Conservation (phyloP, 2,797 vertebrate genomes). For the Galagoides demidoff region DNA sequence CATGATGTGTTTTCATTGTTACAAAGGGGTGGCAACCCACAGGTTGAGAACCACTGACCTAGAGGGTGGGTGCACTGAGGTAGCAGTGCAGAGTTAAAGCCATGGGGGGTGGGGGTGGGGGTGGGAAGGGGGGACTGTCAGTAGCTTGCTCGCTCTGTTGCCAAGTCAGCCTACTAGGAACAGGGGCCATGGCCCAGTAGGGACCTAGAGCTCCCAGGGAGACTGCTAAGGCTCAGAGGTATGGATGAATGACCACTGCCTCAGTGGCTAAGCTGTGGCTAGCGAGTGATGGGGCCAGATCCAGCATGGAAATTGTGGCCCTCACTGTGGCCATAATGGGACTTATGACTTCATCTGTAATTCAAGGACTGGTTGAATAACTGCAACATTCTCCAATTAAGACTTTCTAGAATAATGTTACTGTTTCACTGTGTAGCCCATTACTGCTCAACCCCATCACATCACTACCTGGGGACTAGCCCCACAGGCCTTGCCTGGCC, state of each 20-base stretch:
- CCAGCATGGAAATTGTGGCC: neutral
- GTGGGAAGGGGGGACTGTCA: neutral
- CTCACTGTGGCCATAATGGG: neutral
- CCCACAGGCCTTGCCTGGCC: neutral
- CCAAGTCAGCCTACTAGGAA: neutral
- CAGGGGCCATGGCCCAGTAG: neutral
- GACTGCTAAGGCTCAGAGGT: neutral
- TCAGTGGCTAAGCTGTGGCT: neutral
- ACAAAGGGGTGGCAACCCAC: no score
- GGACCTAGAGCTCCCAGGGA: neutral
- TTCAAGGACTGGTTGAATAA: neutral
- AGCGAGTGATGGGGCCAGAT: neutral
- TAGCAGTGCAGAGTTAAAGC: neutral
- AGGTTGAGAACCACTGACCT: no score
- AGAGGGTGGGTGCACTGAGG: neutral
- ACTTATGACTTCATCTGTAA: neutral
- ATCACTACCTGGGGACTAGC: neutral
- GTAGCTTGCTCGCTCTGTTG: neutral
- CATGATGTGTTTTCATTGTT: no score
- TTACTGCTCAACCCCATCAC: neutral
- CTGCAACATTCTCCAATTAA: neutral
- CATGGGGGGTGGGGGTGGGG: neutral
- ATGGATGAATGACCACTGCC: neutral
- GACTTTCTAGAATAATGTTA: neutral
- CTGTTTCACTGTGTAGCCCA: neutral